Conservation (phyloP, 2,113 vertebrate species). For the Falco punctatus region DNA sequence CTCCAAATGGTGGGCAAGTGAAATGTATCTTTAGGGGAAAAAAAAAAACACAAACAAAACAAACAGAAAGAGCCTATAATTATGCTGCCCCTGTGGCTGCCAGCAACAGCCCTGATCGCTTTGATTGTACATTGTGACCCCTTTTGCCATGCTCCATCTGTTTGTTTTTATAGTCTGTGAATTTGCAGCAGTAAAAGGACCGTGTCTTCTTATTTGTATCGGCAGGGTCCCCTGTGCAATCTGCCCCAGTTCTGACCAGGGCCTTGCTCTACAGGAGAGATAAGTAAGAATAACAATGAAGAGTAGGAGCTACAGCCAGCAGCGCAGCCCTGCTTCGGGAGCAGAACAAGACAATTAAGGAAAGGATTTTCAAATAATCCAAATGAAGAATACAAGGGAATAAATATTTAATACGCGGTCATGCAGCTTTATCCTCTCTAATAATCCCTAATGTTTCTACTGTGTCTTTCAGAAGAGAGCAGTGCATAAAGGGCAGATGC, state of each 20-base stretch:
- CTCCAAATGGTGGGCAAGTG: neutral
- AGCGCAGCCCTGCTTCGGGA: neutral
- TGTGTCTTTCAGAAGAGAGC: neutral
- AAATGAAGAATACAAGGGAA: conserved; percentile 18
- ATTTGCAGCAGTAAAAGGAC: conserved; percentile 1
- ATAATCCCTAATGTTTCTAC: neutral
- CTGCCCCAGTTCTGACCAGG: neutral
- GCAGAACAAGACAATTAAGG: conserved; percentile 29
- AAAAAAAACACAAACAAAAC: neutral
- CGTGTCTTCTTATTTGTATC: neutral
- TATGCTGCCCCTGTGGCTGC: neutral
- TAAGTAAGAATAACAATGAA: neutral
- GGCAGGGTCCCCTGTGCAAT: neutral
- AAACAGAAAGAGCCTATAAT: neutral
- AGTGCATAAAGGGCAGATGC: neutral
- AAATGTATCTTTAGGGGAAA: neutral
- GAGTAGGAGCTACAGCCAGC: neutral
- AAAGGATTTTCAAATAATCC: conserved; percentile 9
- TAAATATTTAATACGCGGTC: conserved; percentile 31
- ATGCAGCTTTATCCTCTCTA: neutral
- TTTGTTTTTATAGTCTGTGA: conserved; percentile 5
- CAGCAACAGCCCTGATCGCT: neutral
- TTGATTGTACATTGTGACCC: conserved; percentile 21
- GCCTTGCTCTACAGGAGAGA: neutral
- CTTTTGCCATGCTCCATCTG: conserved; percentile 33